Conservation (phyloP, 2,888 invertebrate species). For the Brachyopa scutellaris region DNA sequence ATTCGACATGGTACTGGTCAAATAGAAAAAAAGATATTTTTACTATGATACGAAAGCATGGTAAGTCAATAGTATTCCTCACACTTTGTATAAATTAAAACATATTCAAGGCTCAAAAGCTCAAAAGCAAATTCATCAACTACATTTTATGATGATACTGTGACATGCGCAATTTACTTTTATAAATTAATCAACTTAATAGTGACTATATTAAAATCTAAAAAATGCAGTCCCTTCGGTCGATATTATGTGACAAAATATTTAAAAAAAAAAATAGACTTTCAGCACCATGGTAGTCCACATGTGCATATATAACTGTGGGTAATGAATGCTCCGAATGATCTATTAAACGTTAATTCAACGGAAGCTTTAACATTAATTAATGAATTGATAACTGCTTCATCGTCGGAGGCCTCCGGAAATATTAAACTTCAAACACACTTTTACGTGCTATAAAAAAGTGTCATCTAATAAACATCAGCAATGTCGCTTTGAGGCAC, state of each 20-base stretch:
- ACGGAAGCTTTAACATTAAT: background rate
- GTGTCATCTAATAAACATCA: background rate
- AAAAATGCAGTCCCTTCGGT: too few species aligned
- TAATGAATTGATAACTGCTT: background rate
- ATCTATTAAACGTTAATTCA: background rate
- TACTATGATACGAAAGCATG: background rate
- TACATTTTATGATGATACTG: background rate
- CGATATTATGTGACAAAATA: too few species aligned
- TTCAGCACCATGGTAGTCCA: background rate
- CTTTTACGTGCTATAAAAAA: background rate
- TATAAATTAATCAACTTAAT: background rate
- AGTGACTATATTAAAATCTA: background rate
- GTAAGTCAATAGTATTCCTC: background rate
- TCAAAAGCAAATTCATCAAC: background rate
- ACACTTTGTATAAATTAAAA: background rate
- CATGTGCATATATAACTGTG: background rate
- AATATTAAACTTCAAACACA: background rate
- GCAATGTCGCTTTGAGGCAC: background rate
- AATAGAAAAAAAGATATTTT: background rate
- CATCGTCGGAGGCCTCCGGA: background rate
- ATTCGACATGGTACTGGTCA: conserved; percentile 75
- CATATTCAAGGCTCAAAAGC: background rate
- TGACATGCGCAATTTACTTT: background rate
- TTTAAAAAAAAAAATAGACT: background rate
- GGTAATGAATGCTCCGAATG: background rate